Evolutionary conservation across 2,888 invertebrate genomes (phyloP), one percentile per base, ranked within the genome.

Genomic region (Apodemia zela): DNA sequence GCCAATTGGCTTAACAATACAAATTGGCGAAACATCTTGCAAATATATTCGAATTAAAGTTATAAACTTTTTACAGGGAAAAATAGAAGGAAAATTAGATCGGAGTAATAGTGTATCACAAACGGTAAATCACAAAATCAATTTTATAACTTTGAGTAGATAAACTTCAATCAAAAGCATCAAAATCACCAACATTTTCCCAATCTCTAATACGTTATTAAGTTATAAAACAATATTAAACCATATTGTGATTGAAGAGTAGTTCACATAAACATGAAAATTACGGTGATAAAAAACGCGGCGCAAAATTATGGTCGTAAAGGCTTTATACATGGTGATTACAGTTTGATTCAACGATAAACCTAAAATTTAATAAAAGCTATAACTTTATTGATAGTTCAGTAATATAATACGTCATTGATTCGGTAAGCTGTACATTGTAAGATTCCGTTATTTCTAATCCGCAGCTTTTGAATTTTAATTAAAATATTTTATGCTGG

Each of bases 161-260:
- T 35, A 10, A 11, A 42, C 42, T 42, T 17, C 47, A 17, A 8
- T 8, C 17, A 17, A 42, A 45, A 45, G n/a, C 7, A 45, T 45
- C 15, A 45, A 45, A 1, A n/a, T 45, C 6, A n/a, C n/a, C n/a
- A 45, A 15, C n/a, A 45, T n/a, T 47, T 17, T 47, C 42, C 42
- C 47, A 47, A 47, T 47, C 47, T 17, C 47, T 17, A 17, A 47
- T 17, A 47, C n/a, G 47, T 51, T 51, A 25, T 57, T 57, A 57
- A 57, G 54, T 25, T 57, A 57, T 57, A 57, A 57, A 57, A 29
- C 29, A 8, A 29, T 57, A 57, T 57, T n/a, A 29, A 57, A 29
- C 29, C 29, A 57, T 57, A 57, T 57, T 29, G 29, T 57, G 29
- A 57, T 57, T 57, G 57, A 57, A 57, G 57, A 57, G 57, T 54